Evolutionary conservation across 1,140 invertebrate genomes (phyloP).

Genomic region (Kradibia gibbosae): DNA sequence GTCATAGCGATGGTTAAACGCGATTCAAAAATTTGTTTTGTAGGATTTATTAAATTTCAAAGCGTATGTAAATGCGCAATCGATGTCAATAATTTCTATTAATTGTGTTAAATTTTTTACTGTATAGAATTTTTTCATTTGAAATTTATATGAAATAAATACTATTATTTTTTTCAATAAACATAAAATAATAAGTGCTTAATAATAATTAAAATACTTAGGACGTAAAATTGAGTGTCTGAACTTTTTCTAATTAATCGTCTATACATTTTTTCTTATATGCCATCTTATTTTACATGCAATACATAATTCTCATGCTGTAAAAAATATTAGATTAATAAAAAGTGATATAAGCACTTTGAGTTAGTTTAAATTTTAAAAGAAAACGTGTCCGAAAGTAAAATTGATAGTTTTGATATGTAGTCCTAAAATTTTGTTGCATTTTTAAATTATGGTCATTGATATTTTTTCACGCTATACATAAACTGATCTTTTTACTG

Average conservation of each 20-base stretch:
- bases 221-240: too few relatives aligned
- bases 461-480: too few relatives aligned
- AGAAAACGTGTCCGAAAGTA: background rate
- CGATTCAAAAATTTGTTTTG: background rate
- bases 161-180: background rate
- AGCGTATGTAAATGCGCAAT: background rate
- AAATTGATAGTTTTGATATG: background rate
- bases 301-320: background rate
- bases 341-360: conserved; percentile 11
- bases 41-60: background rate
- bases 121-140: too few relatives aligned
- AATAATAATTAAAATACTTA: background rate
- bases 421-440: too few relatives aligned
- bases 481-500: too few relatives aligned
- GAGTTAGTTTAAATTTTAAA: background rate
- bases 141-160: background rate
- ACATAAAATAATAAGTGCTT: background rate
- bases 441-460: too few relatives aligned
- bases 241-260: too few relatives aligned
- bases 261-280: too few relatives aligned
- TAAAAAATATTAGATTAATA: background rate
- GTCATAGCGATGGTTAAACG: background rate
- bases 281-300: background rate
- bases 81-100: too few relatives aligned
- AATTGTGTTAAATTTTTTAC: too few relatives aligned